Conservation (phyloP, 2,888 invertebrate genomes). For the Ephialtes manifestator region DNA sequence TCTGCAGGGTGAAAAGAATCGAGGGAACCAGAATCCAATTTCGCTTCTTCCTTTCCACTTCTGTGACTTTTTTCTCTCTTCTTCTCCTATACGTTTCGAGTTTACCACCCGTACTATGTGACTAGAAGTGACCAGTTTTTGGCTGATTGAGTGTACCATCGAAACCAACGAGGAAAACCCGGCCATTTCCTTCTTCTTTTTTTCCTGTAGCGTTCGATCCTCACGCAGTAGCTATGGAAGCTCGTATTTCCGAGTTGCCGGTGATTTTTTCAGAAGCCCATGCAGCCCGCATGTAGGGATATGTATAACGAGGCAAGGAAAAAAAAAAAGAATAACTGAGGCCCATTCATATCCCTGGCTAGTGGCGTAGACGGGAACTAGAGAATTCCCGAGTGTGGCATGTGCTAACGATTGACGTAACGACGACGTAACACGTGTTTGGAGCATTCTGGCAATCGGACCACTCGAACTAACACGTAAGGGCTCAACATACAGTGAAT, state of each 20-base stretch:
- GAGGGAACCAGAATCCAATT: constrained; percentile 64
- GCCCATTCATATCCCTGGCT: constrained; percentile 67
- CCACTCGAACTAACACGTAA: constrained; percentile 6
- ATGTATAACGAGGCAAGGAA: constrained; percentile 27
- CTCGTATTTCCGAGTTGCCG: constrained; percentile 41
- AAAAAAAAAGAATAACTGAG: constrained; percentile 38
- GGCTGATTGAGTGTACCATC: constrained; percentile 52
- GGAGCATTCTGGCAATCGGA: constrained; percentile 68
- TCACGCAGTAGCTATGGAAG: constrained; percentile 16
- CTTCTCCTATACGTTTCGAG: not conserved
- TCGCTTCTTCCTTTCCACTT: constrained; percentile 57
- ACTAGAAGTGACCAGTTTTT: constrained; percentile 55
- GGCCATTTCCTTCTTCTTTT: constrained; percentile 38
- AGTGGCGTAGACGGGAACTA: constrained; percentile 47
- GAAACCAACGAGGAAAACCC: constrained; percentile 37
- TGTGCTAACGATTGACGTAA: constrained; percentile 81
- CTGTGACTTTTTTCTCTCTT: constrained; percentile 39
- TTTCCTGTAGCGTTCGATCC: constrained; percentile 6
- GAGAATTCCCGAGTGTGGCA: constrained; percentile 64
- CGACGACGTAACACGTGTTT: constrained; percentile 78
- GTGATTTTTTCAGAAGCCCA: constrained; percentile 11
- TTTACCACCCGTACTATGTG: not conserved
- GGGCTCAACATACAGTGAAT: not conserved
- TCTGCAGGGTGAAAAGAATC: constrained; percentile 37
- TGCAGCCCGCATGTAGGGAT: constrained; percentile 1